A percentile compares a stretch with the other conserved stretches of the same genome.
Evolutionary conservation across 2,113 vertebrate species (phyloP).

Genomic region (Pluvianellus socialis): DNA sequence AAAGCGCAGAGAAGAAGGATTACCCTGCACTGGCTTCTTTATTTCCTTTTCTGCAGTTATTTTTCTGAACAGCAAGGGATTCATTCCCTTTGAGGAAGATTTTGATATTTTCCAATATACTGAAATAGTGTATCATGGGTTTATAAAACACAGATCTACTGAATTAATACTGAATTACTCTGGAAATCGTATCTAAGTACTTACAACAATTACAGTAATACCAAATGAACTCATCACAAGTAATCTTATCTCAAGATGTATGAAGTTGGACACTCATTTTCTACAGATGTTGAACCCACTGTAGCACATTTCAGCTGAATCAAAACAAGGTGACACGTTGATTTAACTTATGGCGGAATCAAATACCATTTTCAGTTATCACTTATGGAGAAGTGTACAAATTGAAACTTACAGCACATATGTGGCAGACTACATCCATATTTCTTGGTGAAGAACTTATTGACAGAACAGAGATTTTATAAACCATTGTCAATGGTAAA

Average conservation of each 20-base stretch:
- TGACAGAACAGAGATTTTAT: neutral
- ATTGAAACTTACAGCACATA: neutral
- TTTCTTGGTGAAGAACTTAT: neutral
- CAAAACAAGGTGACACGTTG: neutral
- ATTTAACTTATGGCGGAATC: neutral
- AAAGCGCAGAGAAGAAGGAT: neutral
- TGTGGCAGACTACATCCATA: neutral
- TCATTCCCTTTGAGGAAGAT: neutral
- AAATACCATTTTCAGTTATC: neutral
- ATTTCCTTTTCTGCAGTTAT: neutral
- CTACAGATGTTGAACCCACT: neutral
- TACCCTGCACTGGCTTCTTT: neutral
- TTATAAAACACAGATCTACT: neutral
- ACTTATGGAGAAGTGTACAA: neutral
- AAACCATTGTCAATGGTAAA: neutral
- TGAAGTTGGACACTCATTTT: neutral
- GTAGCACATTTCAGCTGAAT: neutral
- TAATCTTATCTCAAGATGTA: neutral
- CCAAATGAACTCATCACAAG: neutral
- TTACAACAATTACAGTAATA: neutral
- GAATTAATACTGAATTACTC: slow-evolving; percentile 26
- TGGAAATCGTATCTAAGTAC: neutral
- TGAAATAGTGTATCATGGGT: neutral
- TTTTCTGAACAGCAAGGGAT: neutral
- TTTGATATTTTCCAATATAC: neutral